Base-by-base conservation (phyloP, 2,113 vertebrate genomes). In the Nycticryphes semicollaris region DNA sequence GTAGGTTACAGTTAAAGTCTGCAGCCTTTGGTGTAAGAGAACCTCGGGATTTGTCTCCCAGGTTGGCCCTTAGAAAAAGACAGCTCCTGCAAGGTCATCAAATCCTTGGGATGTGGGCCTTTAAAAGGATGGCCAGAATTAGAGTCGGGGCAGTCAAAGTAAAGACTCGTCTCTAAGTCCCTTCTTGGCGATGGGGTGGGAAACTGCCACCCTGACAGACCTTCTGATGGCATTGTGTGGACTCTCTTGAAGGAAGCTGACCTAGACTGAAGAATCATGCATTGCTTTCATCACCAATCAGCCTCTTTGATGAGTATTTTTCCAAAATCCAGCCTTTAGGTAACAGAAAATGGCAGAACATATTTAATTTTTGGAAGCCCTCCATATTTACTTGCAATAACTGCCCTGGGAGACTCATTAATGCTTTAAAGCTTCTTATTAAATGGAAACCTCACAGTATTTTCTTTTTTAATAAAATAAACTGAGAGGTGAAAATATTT, bases 401-500 rank as follows among this genome's bases (percentile, higher is more conserved):
- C 24, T 87, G 87, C 95, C 92, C 89, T 86, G 37, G 57, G 93
- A 96, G 92, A 79, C 63, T 90, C 74, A 91, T 96, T 75, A 95
- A 87, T 90, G 27, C 25, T 91, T 92, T 94, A 87, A 72, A 73
- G 37, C 54, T 94, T 95, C 87, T 48, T 73, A 78, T 94, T 95
- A 84, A 96, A 81, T 80, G 30, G 85, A 91, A 97, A 82, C 10
- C 25, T 75, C 74, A 53, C 47, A 53, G 47, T 80, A 35, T 45
- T 93, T 96, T 84, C 39, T 78, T 95, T 94, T 84, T 47, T 47
- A 94, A 93, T 88, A 95, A 95, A 94, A 96, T 91, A 94, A 93
- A 93, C 59, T 70, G 33, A 82, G 94, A 89, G 74, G 89, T 93
- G 91, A 93, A 92, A 94, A 80, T 90, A 85, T 92, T 95, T 94